phyloP scores from a whole-genome alignment of 2,888 invertebrate genomes.

The Myopa tessellatipennis region DNA sequence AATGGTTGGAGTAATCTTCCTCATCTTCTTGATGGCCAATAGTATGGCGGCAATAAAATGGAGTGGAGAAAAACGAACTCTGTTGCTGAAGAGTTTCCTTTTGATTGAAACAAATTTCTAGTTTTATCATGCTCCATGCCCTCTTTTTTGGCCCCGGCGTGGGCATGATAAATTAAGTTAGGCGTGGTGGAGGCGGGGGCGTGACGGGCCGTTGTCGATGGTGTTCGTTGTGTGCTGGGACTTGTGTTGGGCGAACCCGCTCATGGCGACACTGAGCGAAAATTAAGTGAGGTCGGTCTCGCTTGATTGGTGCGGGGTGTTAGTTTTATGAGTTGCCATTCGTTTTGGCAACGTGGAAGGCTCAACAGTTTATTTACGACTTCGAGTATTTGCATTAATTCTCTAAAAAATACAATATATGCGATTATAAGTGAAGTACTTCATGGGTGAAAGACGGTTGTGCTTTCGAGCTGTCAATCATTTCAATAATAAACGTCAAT shows the following conservation, averaged over 20 bases:
- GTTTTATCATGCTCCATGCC: constrained; percentile 48
- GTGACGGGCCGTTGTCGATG: not conserved
- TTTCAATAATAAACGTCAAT: no score
- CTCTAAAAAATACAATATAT: constrained; percentile 19
- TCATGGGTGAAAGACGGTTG: no score
- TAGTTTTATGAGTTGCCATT: constrained; percentile 33
- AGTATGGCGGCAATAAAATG: no score
- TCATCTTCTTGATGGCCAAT: not conserved
- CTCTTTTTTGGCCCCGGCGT: not conserved
- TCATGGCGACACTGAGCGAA: not conserved
- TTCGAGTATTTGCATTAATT: constrained; percentile 14
- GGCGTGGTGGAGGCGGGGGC: not conserved
- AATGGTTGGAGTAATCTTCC: constrained; percentile 59
- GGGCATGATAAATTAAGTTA: not conserved
- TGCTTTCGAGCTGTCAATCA: no score
- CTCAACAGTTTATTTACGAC: constrained; percentile 22
- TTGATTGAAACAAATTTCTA: constrained; percentile 62
- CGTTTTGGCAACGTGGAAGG: not conserved
- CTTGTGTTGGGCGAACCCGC: no score
- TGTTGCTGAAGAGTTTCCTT: constrained; percentile 33
- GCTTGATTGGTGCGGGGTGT: not conserved
- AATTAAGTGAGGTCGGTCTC: not conserved
- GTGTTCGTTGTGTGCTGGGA: no score
- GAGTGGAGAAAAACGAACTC: not conserved
- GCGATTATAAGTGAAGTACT: not conserved